Conservation (phyloP, 2,888 invertebrate genomes). For the Philonicus albiceps region DNA sequence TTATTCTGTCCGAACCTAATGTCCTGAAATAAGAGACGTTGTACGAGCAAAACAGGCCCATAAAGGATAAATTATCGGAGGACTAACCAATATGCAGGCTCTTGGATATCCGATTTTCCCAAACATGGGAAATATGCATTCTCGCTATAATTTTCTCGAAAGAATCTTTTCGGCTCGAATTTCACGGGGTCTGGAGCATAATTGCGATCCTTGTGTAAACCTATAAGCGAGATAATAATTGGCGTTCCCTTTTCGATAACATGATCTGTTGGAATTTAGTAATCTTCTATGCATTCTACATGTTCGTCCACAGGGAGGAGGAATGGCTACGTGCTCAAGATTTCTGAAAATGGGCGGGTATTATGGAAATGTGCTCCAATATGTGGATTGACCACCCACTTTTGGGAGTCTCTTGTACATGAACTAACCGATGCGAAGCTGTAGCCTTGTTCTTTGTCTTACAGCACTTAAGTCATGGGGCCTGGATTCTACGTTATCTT, state of each 20-base stretch:
- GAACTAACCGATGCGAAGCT: not conserved
- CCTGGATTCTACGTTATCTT: not conserved
- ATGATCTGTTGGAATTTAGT: constrained; percentile 56
- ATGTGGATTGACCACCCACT: not conserved
- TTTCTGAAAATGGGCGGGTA: constrained; percentile 52
- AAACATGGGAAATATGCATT: constrained; percentile 57
- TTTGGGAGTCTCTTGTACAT: not conserved
- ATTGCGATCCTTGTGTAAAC: constrained; percentile 62
- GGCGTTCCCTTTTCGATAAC: constrained; percentile 59
- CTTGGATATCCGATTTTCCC: constrained; percentile 59
- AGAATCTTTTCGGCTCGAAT: constrained; percentile 63
- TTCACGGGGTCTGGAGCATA: constrained; percentile 61
- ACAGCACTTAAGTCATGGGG: not conserved
- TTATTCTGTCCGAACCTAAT: not conserved
- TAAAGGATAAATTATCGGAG: constrained; percentile 45
- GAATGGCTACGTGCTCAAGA: constrained; percentile 28
- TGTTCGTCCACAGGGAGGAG: not conserved
- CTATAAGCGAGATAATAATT: constrained; percentile 59
- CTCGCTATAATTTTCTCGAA: constrained; percentile 54
- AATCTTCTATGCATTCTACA: constrained; percentile 52
- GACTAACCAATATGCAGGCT: constrained; percentile 59
- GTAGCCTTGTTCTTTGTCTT: not conserved
- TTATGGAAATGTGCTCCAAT: not conserved
- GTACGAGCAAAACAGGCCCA: not conserved
- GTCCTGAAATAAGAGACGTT: not conserved